These are phyloP conservation scores for Falco concolor DNA, from an alignment of 2,797 vertebrate species.

Conservation along the genomic window DNA sequence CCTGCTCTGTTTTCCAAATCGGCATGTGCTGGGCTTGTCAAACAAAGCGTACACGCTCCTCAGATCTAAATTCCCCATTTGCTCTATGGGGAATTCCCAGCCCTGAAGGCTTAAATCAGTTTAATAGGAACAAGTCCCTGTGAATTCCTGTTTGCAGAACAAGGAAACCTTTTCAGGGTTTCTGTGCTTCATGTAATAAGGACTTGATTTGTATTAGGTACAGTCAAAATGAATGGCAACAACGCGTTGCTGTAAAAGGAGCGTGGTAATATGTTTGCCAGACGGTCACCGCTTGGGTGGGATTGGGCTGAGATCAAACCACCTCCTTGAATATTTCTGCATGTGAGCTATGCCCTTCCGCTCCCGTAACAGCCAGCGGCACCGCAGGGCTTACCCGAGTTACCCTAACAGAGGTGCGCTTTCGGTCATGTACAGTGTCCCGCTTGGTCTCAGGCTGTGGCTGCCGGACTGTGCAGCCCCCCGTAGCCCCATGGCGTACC, in stretches of 20 bases:
- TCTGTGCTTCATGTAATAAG: neutral
- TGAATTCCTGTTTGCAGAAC: neutral
- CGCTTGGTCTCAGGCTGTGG: neutral
- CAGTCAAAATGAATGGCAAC: neutral
- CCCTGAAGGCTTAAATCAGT: neutral
- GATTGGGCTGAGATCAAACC: neutral
- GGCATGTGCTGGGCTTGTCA: neutral
- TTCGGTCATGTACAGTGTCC: neutral
- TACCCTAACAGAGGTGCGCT: neutral
- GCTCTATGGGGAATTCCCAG: neutral
- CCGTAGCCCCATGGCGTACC: neutral
- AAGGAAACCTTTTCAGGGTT: neutral
- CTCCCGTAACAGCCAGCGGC: neutral
- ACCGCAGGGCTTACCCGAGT: neutral
- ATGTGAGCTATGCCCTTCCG: neutral
- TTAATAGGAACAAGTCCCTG: neutral
- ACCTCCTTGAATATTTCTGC: neutral
- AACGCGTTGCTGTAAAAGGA: neutral
- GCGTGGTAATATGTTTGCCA: neutral
- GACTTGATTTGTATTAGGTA: neutral
- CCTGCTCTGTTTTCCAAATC: slow-evolving; percentile 15
- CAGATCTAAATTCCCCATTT: neutral
- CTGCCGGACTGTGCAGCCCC: neutral
- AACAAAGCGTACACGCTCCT: neutral
- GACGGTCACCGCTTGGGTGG: neutral